Base-by-base conservation (phyloP, 1,140 invertebrate genomes). In the Cardiocondyla obscurior region DNA sequence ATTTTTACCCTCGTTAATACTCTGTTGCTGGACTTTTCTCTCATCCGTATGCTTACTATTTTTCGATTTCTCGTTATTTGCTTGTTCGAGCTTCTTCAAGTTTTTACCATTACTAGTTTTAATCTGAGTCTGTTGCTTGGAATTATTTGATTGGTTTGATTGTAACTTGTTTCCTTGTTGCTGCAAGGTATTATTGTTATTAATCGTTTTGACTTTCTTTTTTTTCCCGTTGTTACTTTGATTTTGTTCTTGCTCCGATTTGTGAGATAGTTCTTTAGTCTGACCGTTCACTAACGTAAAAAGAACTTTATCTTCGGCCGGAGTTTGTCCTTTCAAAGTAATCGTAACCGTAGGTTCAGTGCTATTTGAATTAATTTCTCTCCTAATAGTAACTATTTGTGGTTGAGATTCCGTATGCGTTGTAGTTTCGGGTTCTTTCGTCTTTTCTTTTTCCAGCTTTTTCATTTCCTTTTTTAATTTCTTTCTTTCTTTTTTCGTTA, bases 241-340 rank as follows among this genome's bases (percentile, higher is more conserved):
- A 72, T 77, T 74, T 58, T 90, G 53, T 85, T 90, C 76, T 92
- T 88, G 82, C 25, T 92, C 91, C 62, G 83, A 67, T 77, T 91
- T 91, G 65, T 88, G 89, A 90, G 88, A 70, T 74, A 89, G 85
- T 51, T 95, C 93, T 77, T 94, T 95, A n/a, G 95, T 94, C 87
- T 96, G 96, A 7, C 96, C 96, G 91, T 97, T 97, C 3, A 97
- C 95, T 58, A 97, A 92, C 3, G 96, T 97, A 88, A 96, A 97
- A 0, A 97, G 91, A 42, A 97, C 95, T 90, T 96, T 96, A 87
- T 97, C 96, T 88, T 97, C 95, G 70, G 96, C 96, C 10, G 96
- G 96, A 1, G 96, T 96, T 85, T 96, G 95, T 14, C 96, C 96
- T 87, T 97, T 96, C 12, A 97, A 93, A 1, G 96, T 97, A 42